Evolutionary conservation across 2,113 vertebrate species (phyloP).

Genomic region (Astur gentilis): DNA sequence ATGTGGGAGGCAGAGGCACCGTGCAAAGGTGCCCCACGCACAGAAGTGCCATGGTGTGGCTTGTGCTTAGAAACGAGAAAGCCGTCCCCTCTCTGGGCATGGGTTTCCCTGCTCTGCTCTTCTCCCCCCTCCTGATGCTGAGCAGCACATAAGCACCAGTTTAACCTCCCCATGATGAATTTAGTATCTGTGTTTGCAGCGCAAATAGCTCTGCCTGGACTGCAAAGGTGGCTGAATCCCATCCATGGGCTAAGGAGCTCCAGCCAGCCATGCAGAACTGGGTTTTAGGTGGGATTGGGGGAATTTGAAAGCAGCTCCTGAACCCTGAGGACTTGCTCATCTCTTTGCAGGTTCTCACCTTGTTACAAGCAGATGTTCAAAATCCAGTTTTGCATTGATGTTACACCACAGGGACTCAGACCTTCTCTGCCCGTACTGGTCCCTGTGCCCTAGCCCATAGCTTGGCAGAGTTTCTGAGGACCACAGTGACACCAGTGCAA

Average conservation of each 20-base stretch:
- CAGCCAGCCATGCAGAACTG: not conserved
- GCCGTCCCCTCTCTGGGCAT: fast-evolving
- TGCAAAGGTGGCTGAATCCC: not conserved
- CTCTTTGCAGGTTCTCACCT: not conserved
- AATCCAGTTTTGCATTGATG: not conserved
- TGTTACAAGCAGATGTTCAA: not conserved
- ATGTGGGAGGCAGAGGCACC: fast-evolving
- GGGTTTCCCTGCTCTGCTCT: not conserved
- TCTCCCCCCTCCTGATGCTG: not conserved
- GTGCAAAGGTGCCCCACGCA: not conserved
- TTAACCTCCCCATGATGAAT: not conserved
- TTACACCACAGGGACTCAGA: not conserved
- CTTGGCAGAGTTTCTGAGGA: not conserved
- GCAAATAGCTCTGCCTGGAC: not conserved
- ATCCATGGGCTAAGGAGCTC: not conserved
- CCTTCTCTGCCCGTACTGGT: not conserved
- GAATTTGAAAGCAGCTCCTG: not conserved
- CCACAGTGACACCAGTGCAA: not conserved
- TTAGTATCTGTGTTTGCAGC: not conserved
- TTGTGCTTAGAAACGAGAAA: not conserved
- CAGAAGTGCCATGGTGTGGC: not conserved
- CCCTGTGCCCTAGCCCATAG: no score
- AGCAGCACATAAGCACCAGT: not conserved
- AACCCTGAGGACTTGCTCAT: not conserved
- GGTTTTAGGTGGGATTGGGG: not conserved